phyloP scores from a whole-genome alignment of 2,797 vertebrate species.

The Melanotaenia nigrans region DNA sequence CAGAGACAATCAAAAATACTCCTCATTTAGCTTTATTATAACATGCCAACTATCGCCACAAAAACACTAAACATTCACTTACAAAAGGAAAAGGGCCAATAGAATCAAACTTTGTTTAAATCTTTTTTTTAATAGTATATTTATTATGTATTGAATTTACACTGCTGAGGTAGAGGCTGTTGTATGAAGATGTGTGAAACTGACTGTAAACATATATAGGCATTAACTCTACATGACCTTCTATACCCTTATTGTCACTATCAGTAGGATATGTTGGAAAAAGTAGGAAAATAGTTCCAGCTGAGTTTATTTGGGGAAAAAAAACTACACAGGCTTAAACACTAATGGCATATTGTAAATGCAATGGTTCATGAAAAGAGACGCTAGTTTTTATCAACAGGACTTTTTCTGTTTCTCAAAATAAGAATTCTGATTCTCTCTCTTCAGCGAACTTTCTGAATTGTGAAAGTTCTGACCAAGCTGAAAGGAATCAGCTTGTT shows the following conservation, averaged over 20 bases:
- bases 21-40: slow-evolving; percentile 51
- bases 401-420: slow-evolving; percentile 45
- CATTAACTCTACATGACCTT: slow-evolving; percentile 57
- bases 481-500: slow-evolving; percentile 27
- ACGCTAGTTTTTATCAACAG: slow-evolving; percentile 34
- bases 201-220: slow-evolving; percentile 56
- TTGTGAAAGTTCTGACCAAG: slow-evolving; percentile 11
- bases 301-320: not conserved
- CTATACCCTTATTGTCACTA: slow-evolving; percentile 43
- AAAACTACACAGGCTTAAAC: slow-evolving; percentile 5
- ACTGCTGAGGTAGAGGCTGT: slow-evolving; percentile 59
- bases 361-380: slow-evolving; percentile 5
- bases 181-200: slow-evolving; percentile 28
- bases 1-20: slow-evolving; percentile 65
- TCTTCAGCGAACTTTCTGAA: slow-evolving; percentile 19
- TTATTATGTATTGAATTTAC: slow-evolving; percentile 68
- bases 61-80: slow-evolving; percentile 28
- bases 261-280: slow-evolving; percentile 25
- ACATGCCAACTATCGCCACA: slow-evolving; percentile 43
- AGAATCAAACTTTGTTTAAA: slow-evolving; percentile 58
- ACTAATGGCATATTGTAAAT: slow-evolving; percentile 19
- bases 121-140: slow-evolving; percentile 29
- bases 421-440: slow-evolving; percentile 32
- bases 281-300: slow-evolving; percentile 1
- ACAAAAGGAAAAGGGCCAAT: slow-evolving; percentile 71